A percentile compares a stretch with the other conserved stretches of the same genome.
These are phyloP conservation scores for Gonioctena quinquepunctata DNA, from an alignment of 1,140 invertebrate species.

Conservation along the genomic window DNA sequence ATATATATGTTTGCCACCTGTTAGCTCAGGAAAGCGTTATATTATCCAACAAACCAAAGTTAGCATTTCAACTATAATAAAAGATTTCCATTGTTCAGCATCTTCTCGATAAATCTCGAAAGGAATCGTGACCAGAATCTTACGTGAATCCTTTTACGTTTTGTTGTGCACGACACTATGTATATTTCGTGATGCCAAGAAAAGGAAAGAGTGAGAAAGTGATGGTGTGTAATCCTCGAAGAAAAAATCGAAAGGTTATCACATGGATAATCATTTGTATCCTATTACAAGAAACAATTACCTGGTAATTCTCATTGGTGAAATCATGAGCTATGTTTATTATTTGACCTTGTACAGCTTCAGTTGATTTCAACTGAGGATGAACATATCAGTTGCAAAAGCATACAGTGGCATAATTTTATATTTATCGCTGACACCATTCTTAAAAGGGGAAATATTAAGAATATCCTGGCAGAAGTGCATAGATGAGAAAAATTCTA, in stretches of 20 bases:
- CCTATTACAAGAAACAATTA: not conserved
- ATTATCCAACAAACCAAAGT: too few relatives aligned
- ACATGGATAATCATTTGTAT: not conserved
- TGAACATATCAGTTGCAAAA: not conserved
- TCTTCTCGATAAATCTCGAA: not conserved
- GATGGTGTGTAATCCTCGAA: not conserved
- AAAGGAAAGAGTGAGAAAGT: not conserved
- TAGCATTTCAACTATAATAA: too few relatives aligned
- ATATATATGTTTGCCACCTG: too few relatives aligned
- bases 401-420: not conserved
- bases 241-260: not conserved
- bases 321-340: not conserved
- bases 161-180: not conserved
- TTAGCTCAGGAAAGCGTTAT: too few relatives aligned
- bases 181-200: not conserved
- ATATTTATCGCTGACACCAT: not conserved
- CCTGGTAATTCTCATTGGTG: not conserved
- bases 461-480: too few relatives aligned
- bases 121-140: not conserved
- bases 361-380: not conserved
- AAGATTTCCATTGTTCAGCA: not conserved
- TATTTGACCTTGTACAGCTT: not conserved
- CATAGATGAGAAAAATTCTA: too few relatives aligned
- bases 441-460: too few relatives aligned
- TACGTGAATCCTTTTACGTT: not conserved